These are phyloP conservation scores for Ptychobarbus kaznakovi DNA, from an alignment of 2,797 vertebrate species.

Conservation along the genomic window DNA sequence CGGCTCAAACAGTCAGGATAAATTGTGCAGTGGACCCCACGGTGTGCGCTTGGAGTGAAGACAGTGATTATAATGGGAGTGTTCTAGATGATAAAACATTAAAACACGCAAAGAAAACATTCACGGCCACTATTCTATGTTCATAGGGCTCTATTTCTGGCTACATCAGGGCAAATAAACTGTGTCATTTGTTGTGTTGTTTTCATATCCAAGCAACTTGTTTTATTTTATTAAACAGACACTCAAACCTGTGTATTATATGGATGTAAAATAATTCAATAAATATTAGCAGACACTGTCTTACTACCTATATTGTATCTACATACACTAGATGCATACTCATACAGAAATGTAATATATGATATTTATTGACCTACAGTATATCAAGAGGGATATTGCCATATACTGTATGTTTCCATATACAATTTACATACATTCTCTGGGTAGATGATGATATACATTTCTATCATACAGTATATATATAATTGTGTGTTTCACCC, in stretches of 20 bases:
- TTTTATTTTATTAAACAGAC: background rate
- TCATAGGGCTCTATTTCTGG: slow-evolving; percentile 1
- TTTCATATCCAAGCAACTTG: too few relatives aligned
- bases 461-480: background rate
- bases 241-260: background rate
- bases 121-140: background rate
- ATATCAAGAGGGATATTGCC: background rate
- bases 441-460: too few relatives aligned
- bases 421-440: too few relatives aligned
- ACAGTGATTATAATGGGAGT: slow-evolving; percentile 27
- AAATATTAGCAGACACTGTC: background rate
- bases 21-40: slow-evolving; percentile 15
- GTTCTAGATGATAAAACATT: slow-evolving; percentile 21
- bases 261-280: background rate
- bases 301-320: background rate
- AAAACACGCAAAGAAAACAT: slow-evolving; percentile 8
- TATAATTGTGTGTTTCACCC: background rate
- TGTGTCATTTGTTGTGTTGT: background rate
- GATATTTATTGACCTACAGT: background rate
- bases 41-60: background rate
- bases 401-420: too few relatives aligned
- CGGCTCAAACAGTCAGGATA: background rate
- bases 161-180: background rate
- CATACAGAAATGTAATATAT: background rate
- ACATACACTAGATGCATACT: too few relatives aligned